Evolutionary conservation across 2,113 vertebrate genomes (phyloP), one percentile per base, ranked within the genome.

Genomic region (Pionites leucogaster): DNA sequence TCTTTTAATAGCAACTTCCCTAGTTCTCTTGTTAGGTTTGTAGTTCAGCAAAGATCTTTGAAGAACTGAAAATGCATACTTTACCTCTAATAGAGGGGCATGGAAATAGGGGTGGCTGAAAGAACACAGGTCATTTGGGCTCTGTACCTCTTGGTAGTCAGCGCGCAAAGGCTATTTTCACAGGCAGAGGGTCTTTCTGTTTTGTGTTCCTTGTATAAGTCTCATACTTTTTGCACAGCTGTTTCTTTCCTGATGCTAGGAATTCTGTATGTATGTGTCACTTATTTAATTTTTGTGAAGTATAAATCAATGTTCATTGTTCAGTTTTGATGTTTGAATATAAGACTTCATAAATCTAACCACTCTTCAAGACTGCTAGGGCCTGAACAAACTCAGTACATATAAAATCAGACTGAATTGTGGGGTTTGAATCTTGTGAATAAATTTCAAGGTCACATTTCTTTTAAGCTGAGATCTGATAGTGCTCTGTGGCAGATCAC

Each of bases 201-300:
- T 68, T 82, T 79, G 28, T 1, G 0, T 50, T 82, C 35, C 25
- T 72, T 71, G 25, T 3, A 0, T n/a, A 67, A 77, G 24, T 50
- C 18, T 67, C 5, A 3, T 22, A 28, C n/a, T 64, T 88, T 19
- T 72, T 90, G 42, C 25, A 19, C 33, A 86, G 27, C 35, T 68
- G 0, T 68, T 93, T 80, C 15, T 83, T 80, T 80, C 35, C 29
- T 41, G 19, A 37, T 81, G 4, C 37, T 62, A 59, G 50, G 25
- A 74, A 67, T 70, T 80, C 49, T 78, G 1, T 31, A 29, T 33
- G 5, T 44, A 13, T 41, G 4, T 71, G 35, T 31, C 0, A 0
- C 9, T 72, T 79, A 19, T 13, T 76, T 92, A 7, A 11, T 28
- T 77, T 88, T 84, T 60, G 80, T 31, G 10, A 77, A 49, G n/a